Evolutionary conservation across 2,888 invertebrate species (phyloP).

Genomic region (Calliopum simillimum): DNA sequence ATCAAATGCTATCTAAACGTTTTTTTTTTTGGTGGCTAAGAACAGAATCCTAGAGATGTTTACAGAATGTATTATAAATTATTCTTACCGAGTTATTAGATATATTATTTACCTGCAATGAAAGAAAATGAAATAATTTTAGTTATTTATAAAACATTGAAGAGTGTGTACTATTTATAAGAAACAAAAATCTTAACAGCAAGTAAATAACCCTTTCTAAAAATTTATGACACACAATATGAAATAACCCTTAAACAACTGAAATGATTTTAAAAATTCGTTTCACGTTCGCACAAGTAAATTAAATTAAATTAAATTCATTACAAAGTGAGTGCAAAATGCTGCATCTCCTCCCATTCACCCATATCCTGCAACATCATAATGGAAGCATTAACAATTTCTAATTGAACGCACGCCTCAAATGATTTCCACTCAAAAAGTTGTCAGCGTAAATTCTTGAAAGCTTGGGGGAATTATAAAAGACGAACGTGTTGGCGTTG

Average conservation of each 20-base stretch:
- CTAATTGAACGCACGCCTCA: conserved; percentile 43
- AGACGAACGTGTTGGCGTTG: background rate
- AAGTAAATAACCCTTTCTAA: background rate
- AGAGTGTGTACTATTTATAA: no score
- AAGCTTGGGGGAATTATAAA: conserved; percentile 20
- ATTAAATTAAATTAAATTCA: conserved; percentile 55
- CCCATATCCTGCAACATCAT: background rate
- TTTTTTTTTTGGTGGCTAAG: no score
- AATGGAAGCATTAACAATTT: conserved; percentile 34
- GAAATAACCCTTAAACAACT: background rate
- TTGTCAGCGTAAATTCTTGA: conserved; percentile 16
- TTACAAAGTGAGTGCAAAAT: conserved; percentile 28
- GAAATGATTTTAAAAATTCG: conserved; percentile 54
- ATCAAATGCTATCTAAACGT: no score
- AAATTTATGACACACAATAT: background rate
- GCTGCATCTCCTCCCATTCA: conserved; percentile 18
- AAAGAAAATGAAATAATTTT: no score
- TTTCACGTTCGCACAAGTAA: conserved; percentile 52
- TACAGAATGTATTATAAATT: no score
- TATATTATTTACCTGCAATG: no score
- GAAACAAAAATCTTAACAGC: no score
- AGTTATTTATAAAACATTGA: no score
- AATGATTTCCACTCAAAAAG: conserved; percentile 36
- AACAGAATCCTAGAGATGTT: no score
- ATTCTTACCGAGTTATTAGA: no score